A percentile compares a stretch with the other conserved stretches of the same genome.
phyloP scores from a whole-genome alignment of 2,113 vertebrate genomes.

The Apteryx mantelli region DNA sequence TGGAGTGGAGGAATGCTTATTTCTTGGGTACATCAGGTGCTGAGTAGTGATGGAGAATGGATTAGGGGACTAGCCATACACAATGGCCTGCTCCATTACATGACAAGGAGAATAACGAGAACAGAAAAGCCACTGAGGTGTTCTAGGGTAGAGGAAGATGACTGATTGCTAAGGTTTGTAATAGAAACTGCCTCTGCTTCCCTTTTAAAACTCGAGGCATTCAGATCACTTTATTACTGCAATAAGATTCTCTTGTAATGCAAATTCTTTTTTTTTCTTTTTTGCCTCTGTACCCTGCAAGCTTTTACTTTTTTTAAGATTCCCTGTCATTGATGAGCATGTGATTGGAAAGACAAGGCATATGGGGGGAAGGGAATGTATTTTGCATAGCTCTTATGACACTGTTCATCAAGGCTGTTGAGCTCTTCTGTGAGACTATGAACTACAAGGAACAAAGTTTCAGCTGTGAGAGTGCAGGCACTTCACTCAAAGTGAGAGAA shows the following conservation, averaged over 20 bases:
- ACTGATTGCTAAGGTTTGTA: background rate
- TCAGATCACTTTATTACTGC: background rate
- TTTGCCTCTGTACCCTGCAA: background rate
- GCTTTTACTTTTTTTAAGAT: background rate
- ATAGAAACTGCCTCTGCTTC: background rate
- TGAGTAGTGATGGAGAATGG: background rate
- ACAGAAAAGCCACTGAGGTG: background rate
- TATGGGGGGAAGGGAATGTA: background rate
- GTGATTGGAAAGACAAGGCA: background rate
- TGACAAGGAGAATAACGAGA: background rate
- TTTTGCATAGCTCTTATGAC: background rate
- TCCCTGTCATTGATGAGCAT: background rate
- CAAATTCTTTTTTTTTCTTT: background rate
- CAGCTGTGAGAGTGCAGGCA: background rate
- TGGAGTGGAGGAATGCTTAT: background rate
- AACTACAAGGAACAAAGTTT: background rate
- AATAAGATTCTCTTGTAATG: background rate
- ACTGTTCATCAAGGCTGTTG: background rate
- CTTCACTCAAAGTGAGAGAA: background rate
- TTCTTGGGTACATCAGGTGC: background rate
- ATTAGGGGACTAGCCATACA: background rate
- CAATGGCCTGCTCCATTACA: rapidly evolving
- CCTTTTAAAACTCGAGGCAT: background rate
- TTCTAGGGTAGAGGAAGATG: background rate
- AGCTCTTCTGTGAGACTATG: background rate